Base-by-base conservation (phyloP, 1,140 invertebrate species). In the Drosophila sturtevanti region DNA sequence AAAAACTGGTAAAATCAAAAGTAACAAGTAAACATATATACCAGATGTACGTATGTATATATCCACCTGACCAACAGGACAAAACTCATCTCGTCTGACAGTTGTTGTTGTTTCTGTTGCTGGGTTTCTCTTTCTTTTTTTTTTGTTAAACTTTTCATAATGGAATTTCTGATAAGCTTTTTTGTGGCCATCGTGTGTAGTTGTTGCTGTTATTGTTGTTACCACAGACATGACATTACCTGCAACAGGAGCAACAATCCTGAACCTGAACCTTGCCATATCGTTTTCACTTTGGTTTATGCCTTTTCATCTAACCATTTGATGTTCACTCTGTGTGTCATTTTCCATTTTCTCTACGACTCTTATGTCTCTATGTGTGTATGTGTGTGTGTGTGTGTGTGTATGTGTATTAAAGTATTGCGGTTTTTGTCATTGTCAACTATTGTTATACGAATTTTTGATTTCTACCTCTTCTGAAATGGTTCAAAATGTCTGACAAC, bases 141-240 rank as follows among this genome's bases (percentile, higher is more conserved):
- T 63, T n/a, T 63, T 27, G 52, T 71, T 78, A 37, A 79, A 82
- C 64, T 82, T 82, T 76, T 89, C 75, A 77, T 87, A 89, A 89
- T 87, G 82, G 79, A 89, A 87, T 89, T 87, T 87, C 76, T 80
- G 84, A 89, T 87, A 82, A 75, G 77, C 71, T 80, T 70, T 82
- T 81, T 76, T 77, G 61, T 62, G 62, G 68, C 65, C 68, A 67
- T 58, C 63, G 68, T 77, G 63, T 58, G 61, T 73, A 2, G 35
- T 27, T 66, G 38, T 24, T 79, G 41, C 37, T 63, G 34, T 24
- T 63, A 35, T 63, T 72, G 67, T 52, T 68, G 37, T 68, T 69
- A 81, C 79, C 73, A 74, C 79, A 81, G 74, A 71, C 67, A 55
- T 59, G 73, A 73, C 62, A 69, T 65, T 72, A 24, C 58, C 54